A percentile compares a stretch with the other conserved stretches of the same genome.
These are phyloP conservation scores for Copidosoma floridanum DNA, from an alignment of 1,140 invertebrate species.

Conservation along the genomic window DNA sequence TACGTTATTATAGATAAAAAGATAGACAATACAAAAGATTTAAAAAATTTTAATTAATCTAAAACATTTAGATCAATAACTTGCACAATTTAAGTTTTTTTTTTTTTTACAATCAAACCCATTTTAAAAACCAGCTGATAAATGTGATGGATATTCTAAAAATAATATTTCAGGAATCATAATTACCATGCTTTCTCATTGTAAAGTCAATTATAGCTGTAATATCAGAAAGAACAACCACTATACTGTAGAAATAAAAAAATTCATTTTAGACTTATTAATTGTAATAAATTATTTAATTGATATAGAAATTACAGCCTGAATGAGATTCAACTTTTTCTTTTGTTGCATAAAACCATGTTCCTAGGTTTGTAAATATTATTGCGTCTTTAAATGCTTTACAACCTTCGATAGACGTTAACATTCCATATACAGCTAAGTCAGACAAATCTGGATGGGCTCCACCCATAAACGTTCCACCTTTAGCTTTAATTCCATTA, in stretches of 20 bases:
- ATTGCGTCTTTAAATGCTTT: slow-evolving; percentile 83
- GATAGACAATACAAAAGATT: slow-evolving; percentile 49
- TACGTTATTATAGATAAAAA: slow-evolving; percentile 66
- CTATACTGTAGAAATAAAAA: neutral
- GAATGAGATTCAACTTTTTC: slow-evolving; percentile 56
- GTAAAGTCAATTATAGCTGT: neutral
- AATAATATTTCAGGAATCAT: neutral
- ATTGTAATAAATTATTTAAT: slow-evolving; percentile 28
- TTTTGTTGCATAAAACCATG: slow-evolving; percentile 60
- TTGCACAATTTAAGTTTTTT: slow-evolving; percentile 51
- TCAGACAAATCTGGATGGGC: slow-evolving; percentile 88
- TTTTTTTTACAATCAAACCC: slow-evolving; percentile 17
- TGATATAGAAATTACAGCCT: slow-evolving; percentile 42
- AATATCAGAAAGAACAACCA: neutral
- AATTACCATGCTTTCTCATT: too few relatives aligned
- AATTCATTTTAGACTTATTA: too few relatives aligned
- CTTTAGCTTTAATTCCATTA: slow-evolving; percentile 67
- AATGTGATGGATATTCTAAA: slow-evolving; percentile 8
- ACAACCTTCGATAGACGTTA: slow-evolving; percentile 95
- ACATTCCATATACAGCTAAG: slow-evolving; percentile 87
- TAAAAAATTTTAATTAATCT: slow-evolving; percentile 72
- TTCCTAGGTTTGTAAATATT: slow-evolving; percentile 69
- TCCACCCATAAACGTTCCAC: slow-evolving; percentile 80
- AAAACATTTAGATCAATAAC: slow-evolving; percentile 67
- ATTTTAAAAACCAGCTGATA: slow-evolving; percentile 3